Conservation (phyloP, 2,797 vertebrate genomes). For the Myioborus miniatus region DNA sequence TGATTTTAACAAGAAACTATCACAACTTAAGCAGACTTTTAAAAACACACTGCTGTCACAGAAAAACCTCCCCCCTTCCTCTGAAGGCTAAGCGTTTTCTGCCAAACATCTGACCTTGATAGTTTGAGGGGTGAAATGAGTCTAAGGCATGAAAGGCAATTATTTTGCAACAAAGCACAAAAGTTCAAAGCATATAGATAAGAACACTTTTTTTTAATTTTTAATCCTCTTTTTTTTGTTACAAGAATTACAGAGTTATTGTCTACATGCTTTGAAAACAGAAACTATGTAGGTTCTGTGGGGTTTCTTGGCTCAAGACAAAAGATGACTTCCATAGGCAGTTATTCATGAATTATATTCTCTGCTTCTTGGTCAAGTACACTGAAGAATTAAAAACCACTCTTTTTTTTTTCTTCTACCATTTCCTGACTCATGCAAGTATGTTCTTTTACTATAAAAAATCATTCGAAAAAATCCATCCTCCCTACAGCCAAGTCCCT, state of each 20-base stretch:
- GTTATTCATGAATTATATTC: neutral
- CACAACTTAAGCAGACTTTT: neutral
- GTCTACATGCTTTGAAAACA: neutral
- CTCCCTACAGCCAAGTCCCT: neutral
- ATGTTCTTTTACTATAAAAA: neutral
- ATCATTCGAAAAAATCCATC: neutral
- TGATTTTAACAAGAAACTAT: neutral
- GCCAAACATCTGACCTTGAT: neutral
- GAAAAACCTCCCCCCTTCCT: neutral
- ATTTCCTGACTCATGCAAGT: neutral
- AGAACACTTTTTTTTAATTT: neutral
- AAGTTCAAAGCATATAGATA: neutral
- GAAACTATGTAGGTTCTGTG: neutral
- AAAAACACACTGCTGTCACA: neutral
- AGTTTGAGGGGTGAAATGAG: neutral
- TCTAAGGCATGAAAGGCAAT: neutral
- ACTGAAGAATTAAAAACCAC: neutral
- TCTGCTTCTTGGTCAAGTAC: neutral
- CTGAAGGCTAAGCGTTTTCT: neutral
- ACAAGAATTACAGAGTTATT: neutral
- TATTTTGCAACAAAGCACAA: neutral
- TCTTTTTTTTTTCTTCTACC: neutral
- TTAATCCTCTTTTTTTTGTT: neutral
- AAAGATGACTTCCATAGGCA: neutral
- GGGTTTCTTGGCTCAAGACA: neutral